Evolutionary conservation across 1,140 invertebrate species (phyloP).

Genomic region (Ridgeia piscesae): DNA sequence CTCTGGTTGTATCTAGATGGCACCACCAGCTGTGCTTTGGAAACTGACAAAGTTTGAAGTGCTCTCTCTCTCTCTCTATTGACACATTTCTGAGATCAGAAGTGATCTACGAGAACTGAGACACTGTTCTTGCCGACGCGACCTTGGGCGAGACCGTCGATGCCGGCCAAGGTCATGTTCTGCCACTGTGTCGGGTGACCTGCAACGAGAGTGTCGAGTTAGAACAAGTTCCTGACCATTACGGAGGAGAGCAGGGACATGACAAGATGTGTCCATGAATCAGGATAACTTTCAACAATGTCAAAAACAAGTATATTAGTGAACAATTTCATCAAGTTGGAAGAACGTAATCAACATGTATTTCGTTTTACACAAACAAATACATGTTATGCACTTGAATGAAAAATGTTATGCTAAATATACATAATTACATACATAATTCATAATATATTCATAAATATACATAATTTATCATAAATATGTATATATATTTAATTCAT

Average conservation of each 20-base stretch:
- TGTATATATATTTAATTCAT: too few species aligned
- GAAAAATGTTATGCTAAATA: too few species aligned
- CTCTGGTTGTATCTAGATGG: conserved; percentile 13
- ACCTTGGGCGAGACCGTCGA: conserved; percentile 52
- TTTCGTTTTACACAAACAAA: too few species aligned
- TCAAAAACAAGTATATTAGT: too few species aligned
- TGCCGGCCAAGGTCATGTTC: conserved; percentile 59
- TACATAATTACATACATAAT: too few species aligned
- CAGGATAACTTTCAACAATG: too few species aligned
- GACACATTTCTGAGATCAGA: conserved; percentile 58
- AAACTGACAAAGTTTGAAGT: neutral
- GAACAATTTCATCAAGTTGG: too few species aligned
- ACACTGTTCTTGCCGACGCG: conserved; percentile 71
- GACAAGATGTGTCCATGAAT: too few species aligned
- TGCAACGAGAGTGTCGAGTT: conserved; percentile 26
- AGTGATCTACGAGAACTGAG: conserved; percentile 86
- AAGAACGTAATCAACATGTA: too few species aligned
- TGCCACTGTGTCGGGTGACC: conserved; percentile 77
- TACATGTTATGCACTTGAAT: too few species aligned
- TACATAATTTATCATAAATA: too few species aligned
- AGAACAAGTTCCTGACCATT: neutral
- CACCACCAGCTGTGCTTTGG: neutral
- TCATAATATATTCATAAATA: too few species aligned
- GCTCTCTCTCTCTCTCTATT: neutral
- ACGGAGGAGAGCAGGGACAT: neutral